These are phyloP conservation scores for Turdus rufiventris DNA, from an alignment of 2,113 vertebrate species.

Conservation along the genomic window DNA sequence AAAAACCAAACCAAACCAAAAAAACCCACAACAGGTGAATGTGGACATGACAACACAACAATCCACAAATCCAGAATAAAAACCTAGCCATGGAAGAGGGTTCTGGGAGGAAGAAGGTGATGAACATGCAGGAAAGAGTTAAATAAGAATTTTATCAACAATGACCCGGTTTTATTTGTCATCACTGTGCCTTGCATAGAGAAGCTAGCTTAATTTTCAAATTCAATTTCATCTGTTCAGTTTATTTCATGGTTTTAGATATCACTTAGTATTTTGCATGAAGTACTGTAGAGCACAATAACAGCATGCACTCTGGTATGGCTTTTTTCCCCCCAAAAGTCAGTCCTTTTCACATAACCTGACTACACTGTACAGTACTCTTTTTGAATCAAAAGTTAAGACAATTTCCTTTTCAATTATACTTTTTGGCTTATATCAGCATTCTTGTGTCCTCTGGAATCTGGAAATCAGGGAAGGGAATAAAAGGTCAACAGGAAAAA, in stretches of 20 bases:
- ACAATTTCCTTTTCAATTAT: background rate
- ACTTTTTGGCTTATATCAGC: background rate
- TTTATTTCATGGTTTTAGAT: background rate
- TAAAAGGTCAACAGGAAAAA: background rate
- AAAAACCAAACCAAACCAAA: too few species aligned
- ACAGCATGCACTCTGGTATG: background rate
- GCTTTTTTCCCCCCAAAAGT: accelerated
- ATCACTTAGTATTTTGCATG: background rate
- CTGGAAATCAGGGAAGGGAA: background rate
- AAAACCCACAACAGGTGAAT: too few species aligned
- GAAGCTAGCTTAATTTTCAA: background rate
- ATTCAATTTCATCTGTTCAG: background rate
- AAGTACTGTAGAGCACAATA: background rate
- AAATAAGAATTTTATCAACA: background rate
- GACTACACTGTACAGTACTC: background rate
- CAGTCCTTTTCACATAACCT: background rate
- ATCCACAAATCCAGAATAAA: background rate
- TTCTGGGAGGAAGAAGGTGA: background rate
- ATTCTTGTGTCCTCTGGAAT: background rate
- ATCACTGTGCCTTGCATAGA: background rate
- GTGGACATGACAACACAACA: background rate
- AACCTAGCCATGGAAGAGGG: background rate
- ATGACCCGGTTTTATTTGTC: background rate
- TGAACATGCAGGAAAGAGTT: background rate
- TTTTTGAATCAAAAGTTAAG: background rate